Conservation (phyloP, 2,797 vertebrate genomes). For the Pangasius larnaudii region DNA sequence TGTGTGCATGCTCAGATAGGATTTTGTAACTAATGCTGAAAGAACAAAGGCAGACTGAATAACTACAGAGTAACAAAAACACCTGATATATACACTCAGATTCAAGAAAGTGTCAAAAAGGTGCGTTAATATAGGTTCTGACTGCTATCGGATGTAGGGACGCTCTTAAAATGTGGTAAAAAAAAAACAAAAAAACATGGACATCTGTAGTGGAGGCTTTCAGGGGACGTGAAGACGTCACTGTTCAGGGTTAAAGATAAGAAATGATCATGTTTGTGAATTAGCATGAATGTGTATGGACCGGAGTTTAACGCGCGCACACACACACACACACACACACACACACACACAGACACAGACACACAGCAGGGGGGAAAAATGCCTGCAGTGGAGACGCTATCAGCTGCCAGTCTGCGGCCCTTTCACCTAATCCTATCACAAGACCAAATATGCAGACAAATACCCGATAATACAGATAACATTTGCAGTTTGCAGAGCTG, state of each 20-base stretch:
- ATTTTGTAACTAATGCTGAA: conserved; percentile 23
- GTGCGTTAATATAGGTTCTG: background rate
- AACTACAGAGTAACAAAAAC: conserved; percentile 20
- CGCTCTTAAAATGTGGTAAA: background rate
- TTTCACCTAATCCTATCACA: conserved; percentile 57
- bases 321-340: conserved; percentile 27
- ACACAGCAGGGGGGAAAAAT: conserved; percentile 22
- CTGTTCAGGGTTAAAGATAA: conserved; percentile 22
- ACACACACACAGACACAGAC: conserved; percentile 37
- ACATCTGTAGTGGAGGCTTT: background rate
- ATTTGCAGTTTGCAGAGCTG: conserved; percentile 40
- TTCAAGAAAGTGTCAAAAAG: conserved; percentile 26
- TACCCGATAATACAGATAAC: conserved; percentile 53
- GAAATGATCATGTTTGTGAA: conserved; percentile 5
- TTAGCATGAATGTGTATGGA: conserved; percentile 8
- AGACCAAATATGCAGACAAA: conserved; percentile 57
- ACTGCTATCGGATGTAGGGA: background rate
- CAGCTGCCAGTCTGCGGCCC: conserved; percentile 45
- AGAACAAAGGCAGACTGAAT: conserved; percentile 36
- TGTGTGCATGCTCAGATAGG: conserved; percentile 40
- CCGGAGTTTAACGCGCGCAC: background rate
- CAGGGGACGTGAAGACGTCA: background rate
- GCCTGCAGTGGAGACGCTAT: conserved; percentile 40
- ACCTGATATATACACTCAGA: conserved; percentile 6
- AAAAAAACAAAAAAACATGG: background rate